These are phyloP conservation scores for Invenusta paracnida DNA, from an alignment of 2,888 invertebrate species.

Conservation along the genomic window DNA sequence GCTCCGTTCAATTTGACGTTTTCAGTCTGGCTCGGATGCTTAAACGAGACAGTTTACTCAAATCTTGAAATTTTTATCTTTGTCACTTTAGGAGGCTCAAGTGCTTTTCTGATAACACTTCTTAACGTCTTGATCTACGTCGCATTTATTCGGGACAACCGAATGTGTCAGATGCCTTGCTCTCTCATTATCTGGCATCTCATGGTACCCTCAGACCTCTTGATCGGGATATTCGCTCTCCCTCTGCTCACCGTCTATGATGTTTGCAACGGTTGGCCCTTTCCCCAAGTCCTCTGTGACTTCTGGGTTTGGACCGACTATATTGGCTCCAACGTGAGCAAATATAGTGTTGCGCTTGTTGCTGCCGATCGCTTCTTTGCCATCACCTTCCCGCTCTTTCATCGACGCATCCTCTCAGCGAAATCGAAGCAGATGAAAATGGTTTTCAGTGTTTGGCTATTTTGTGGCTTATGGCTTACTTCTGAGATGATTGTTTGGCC, in stretches of 20 bases:
- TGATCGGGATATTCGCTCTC: not conserved
- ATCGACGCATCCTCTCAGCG: not conserved
- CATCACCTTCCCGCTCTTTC: not conserved
- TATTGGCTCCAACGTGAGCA: not conserved
- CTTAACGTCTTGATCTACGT: no score
- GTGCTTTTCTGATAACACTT: no score
- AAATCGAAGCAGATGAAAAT: not conserved
- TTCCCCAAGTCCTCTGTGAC: not conserved
- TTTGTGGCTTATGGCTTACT: not conserved
- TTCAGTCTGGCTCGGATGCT: no score
- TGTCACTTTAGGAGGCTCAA: no score
- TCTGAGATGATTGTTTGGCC: conserved; percentile 3
- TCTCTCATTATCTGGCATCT: not conserved
- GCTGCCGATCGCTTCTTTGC: not conserved
- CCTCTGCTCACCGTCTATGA: not conserved
- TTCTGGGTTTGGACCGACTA: not conserved
- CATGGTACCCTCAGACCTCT: not conserved
- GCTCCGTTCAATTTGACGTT: no score
- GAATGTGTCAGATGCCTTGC: no score
- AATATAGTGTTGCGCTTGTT: not conserved
- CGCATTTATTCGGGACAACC: no score
- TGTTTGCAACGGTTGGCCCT: not conserved
- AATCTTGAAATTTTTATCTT: no score
- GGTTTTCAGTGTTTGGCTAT: not conserved
- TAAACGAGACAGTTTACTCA: no score